Evolutionary conservation across 1,140 invertebrate species (phyloP).

Genomic region (Neodiprion pinetum): DNA sequence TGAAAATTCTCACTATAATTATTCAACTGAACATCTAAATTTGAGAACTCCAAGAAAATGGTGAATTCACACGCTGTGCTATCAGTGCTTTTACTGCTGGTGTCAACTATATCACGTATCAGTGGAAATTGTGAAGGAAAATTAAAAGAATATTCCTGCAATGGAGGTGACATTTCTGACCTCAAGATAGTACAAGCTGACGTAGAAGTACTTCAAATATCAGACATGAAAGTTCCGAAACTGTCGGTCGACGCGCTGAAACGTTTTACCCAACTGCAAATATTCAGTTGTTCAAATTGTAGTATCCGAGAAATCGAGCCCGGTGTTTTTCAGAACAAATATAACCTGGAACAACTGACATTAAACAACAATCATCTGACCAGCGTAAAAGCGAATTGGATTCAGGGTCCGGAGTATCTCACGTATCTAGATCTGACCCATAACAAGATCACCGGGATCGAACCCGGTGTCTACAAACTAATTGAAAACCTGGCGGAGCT

Average conservation of each 20-base stretch:
- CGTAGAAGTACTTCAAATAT: slow-evolving; percentile 48
- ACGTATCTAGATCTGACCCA: slow-evolving; percentile 55
- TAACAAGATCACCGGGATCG: slow-evolving; percentile 50
- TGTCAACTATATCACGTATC: background rate
- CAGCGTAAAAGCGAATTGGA: slow-evolving; percentile 43
- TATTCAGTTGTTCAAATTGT: slow-evolving; percentile 50
- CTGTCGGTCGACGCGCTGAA: slow-evolving; percentile 43
- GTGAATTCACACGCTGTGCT: background rate
- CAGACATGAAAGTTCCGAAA: slow-evolving; percentile 37
- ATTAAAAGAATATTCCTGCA: slow-evolving; percentile 50
- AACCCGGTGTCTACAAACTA: slow-evolving; percentile 45
- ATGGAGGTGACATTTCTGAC: slow-evolving; percentile 41
- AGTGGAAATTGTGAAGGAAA: background rate
- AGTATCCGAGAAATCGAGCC: slow-evolving; percentile 47
- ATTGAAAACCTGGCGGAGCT: slow-evolving; percentile 47
- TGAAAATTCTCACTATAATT: too few species aligned
- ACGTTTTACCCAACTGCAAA: slow-evolving; percentile 46
- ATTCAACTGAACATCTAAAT: too few species aligned
- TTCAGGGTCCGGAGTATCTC: slow-evolving; percentile 43
- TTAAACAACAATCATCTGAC: slow-evolving; percentile 48
- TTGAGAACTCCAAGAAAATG: too few species aligned
- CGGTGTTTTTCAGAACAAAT: slow-evolving; percentile 40
- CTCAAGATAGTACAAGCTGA: slow-evolving; percentile 38
- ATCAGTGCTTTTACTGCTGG: background rate
- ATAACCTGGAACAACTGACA: slow-evolving; percentile 50